Percentiles rank a stretch among this genome's conserved stretches.
Conservation (phyloP, 2,888 invertebrate species). For the Thereva nobilitata region DNA sequence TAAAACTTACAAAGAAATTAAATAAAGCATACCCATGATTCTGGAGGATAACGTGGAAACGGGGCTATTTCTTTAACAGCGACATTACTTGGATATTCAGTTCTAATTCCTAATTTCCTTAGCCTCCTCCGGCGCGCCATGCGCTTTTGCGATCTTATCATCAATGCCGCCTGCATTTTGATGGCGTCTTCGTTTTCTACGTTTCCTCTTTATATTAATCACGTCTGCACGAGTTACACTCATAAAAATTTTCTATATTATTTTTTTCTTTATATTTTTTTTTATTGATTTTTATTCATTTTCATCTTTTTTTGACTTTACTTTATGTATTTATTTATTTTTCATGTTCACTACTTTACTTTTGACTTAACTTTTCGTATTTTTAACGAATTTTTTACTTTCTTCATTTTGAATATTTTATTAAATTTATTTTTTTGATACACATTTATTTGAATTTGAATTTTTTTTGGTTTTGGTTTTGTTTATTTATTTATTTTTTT, state of each 20-base stretch:
- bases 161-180: slow-evolving; percentile 91
- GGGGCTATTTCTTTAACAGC: slow-evolving; percentile 85
- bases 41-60: slow-evolving; percentile 85
- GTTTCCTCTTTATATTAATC: slow-evolving; percentile 48
- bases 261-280: slow-evolving; percentile 12
- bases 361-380: slow-evolving; percentile 10
- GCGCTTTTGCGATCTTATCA: slow-evolving; percentile 88
- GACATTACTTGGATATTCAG: slow-evolving; percentile 83
- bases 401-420: slow-evolving; percentile 6
- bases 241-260: slow-evolving; percentile 19
- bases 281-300: slow-evolving; percentile 17
- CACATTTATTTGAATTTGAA: slow-evolving; percentile 4
- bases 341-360: slow-evolving; percentile 1
- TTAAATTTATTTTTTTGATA: slow-evolving; percentile 13
- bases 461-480: background rate
- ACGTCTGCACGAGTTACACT: slow-evolving; percentile 49
- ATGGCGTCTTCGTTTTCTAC: slow-evolving; percentile 43
- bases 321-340: slow-evolving; percentile 8
- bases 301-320: slow-evolving; percentile 9
- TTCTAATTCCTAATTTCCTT: slow-evolving; percentile 71
- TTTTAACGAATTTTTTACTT: slow-evolving; percentile 17
- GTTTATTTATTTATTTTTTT: no score
- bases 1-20: slow-evolving; percentile 40
- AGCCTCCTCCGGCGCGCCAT: slow-evolving; percentile 79
- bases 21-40: slow-evolving; percentile 66